Conservation (phyloP, 2,113 vertebrate species). For the Crotalus horridus region DNA sequence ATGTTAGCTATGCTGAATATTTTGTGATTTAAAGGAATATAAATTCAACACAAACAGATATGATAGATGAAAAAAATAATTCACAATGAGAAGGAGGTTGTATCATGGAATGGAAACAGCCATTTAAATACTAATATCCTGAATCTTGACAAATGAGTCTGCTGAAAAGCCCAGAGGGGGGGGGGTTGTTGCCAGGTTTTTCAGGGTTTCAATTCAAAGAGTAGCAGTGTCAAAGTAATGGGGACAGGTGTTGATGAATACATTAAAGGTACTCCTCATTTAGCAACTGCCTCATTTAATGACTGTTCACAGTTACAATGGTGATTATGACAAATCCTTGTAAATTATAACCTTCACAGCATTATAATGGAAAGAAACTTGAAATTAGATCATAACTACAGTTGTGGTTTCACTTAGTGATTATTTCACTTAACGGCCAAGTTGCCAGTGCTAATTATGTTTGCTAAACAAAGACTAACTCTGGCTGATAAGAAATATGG, state of each 20-base stretch:
- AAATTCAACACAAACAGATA: neutral
- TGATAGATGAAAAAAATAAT: neutral
- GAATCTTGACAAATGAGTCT: neutral
- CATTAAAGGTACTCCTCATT: neutral
- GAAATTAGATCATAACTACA: neutral
- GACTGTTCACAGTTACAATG: neutral
- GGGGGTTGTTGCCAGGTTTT: neutral
- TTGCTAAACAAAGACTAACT: neutral
- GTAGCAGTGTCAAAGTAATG: neutral
- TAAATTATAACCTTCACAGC: neutral
- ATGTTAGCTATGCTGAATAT: neutral
- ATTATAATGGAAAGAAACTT: neutral
- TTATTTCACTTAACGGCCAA: neutral
- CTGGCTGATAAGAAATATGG: neutral
- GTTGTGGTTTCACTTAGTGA: neutral
- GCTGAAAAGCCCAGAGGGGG: neutral
- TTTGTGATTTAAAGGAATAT: neutral
- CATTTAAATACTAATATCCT: neutral
- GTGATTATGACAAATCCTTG: neutral
- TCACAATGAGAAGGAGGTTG: neutral
- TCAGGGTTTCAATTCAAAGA: neutral
- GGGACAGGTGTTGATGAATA: neutral
- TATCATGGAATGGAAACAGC: neutral
- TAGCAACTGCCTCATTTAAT: neutral
- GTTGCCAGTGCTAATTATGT: neutral